These are phyloP conservation scores for Pachyramphus minor DNA, from an alignment of 2,113 vertebrate genomes.

Conservation along the genomic window DNA sequence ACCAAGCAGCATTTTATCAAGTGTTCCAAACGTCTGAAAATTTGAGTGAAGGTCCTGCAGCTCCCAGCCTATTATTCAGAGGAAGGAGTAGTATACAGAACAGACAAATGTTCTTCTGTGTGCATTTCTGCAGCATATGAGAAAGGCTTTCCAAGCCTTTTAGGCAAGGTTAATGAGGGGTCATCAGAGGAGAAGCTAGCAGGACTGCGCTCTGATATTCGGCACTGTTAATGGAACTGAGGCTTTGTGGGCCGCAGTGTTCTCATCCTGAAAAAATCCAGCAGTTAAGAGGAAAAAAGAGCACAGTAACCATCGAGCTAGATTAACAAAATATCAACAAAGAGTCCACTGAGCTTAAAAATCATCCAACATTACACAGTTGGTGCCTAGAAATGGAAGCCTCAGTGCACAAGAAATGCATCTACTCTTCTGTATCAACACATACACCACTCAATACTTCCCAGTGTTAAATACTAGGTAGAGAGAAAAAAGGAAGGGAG, in stretches of 20 bases:
- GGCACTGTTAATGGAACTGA: conserved; percentile 29
- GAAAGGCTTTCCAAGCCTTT: conserved; percentile 41
- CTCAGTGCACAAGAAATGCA: background rate
- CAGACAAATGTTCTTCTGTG: conserved; percentile 56
- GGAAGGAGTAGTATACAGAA: conserved; percentile 25
- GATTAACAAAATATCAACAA: conserved; percentile 38
- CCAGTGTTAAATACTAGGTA: background rate
- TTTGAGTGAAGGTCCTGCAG: background rate
- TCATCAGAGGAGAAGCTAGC: conserved; percentile 48
- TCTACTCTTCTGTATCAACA: background rate
- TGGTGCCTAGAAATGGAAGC: background rate
- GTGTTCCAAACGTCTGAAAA: background rate
- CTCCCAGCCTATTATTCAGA: background rate
- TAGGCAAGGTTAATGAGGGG: conserved; percentile 51
- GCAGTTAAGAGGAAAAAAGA: conserved; percentile 35
- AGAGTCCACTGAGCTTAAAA: conserved; percentile 34
- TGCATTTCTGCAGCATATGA: conserved; percentile 26
- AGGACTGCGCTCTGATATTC: conserved; percentile 1
- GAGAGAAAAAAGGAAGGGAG: background rate
- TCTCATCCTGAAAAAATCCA: conserved; percentile 61
- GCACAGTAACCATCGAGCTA: conserved; percentile 7
- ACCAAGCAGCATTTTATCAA: background rate
- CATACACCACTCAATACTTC: background rate
- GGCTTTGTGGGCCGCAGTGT: conserved; percentile 39
- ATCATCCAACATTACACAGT: background rate